phyloP scores from a whole-genome alignment of 2,113 vertebrate genomes.

The Centropus unirufus region DNA sequence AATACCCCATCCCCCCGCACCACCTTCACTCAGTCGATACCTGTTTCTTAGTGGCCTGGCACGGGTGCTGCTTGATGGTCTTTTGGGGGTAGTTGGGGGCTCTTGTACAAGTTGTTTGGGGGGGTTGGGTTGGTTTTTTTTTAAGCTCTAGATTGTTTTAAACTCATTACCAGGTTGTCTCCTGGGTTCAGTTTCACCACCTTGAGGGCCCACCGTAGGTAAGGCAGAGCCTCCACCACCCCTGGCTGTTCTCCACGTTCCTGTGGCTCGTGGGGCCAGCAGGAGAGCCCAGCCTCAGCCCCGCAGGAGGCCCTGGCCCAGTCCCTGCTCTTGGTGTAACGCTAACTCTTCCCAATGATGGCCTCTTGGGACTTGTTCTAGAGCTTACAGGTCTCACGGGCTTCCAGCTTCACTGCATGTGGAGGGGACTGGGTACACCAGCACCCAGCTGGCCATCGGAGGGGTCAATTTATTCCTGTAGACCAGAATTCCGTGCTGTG shows the following conservation, averaged over 20 bases:
- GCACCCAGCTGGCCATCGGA: no score
- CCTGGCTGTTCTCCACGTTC: slow-evolving; percentile 17
- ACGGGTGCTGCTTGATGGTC: slow-evolving; percentile 36
- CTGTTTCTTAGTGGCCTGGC: slow-evolving; percentile 22
- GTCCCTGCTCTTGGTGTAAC: not conserved
- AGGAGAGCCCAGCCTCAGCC: not conserved
- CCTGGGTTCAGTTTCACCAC: not conserved
- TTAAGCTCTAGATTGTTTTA: slow-evolving; percentile 10
- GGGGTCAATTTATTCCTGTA: not conserved
- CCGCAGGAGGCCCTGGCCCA: not conserved
- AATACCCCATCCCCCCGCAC: slow-evolving; percentile 4
- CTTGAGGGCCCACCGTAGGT: not conserved
- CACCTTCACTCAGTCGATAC: not conserved
- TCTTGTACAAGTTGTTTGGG: slow-evolving; percentile 44
- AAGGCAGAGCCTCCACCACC: not conserved
- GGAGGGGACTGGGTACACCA: not conserved
- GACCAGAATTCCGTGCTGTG: not conserved
- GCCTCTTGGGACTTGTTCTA: not conserved
- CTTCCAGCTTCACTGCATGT: not conserved
- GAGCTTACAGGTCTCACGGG: not conserved
- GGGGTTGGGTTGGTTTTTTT: not conserved
- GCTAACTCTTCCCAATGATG: not conserved
- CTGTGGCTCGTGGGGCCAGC: not conserved
- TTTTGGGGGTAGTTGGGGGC: slow-evolving; percentile 46
- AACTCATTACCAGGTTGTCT: not conserved